A percentile compares a stretch with the other conserved stretches of the same genome.
These are phyloP conservation scores for Hymenopus coronatus DNA, from an alignment of 2,888 invertebrate species.

Conservation along the genomic window DNA sequence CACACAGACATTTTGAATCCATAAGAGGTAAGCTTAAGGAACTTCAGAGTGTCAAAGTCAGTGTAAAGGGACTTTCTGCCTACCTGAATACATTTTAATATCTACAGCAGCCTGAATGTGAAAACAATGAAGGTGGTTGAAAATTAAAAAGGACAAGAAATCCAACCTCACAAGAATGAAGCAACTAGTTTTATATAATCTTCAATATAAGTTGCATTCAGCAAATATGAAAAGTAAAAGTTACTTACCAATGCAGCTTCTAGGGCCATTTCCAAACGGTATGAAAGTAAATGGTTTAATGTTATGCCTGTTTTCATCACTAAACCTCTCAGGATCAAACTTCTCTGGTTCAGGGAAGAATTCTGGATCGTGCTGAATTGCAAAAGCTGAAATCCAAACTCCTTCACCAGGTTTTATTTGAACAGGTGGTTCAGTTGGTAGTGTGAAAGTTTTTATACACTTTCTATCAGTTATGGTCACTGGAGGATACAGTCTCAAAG, in stretches of 20 bases:
- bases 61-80: no score
- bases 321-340: conserved; percentile 44
- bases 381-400: conserved; percentile 38
- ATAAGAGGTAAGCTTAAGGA: no score
- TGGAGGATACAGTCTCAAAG: conserved; percentile 53
- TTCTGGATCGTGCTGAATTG: conserved; percentile 9
- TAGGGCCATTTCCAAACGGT: conserved; percentile 59
- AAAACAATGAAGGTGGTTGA: no score
- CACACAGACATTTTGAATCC: no score
- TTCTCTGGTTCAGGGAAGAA: conserved; percentile 36
- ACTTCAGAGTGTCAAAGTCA: no score
- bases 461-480: conserved; percentile 48
- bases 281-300: conserved; percentile 43
- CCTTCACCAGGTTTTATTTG: conserved; percentile 6
- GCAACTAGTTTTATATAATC: no score
- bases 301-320: conserved; percentile 9
- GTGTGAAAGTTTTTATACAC: conserved; percentile 52
- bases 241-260: conserved; percentile 58
- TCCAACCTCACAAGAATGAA: no score
- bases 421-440: not conserved
- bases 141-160: no score
- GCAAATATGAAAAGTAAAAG: no score
- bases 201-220: no score
- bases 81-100: no score
- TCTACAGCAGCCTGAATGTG: no score